Conservation (phyloP, 2,888 invertebrate genomes). For the Ametastegia equiseti region DNA sequence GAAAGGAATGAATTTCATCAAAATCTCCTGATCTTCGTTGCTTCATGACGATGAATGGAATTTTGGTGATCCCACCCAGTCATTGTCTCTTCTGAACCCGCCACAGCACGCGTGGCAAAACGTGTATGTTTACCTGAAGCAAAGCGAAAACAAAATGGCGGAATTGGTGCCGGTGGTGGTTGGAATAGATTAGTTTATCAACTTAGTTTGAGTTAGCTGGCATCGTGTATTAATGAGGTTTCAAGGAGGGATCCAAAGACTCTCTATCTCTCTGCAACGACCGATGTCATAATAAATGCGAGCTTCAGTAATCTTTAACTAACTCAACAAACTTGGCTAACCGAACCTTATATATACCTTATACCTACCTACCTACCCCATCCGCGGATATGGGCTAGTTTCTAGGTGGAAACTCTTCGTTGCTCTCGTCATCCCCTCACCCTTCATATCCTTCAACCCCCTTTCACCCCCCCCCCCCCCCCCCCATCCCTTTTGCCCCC, state of each 20-base stretch:
- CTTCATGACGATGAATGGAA: too few relatives aligned
- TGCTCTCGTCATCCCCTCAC: too few relatives aligned
- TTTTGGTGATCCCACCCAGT: too few relatives aligned
- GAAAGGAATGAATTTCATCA: too few relatives aligned
- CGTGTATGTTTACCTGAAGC: background rate
- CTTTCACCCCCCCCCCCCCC: background rate
- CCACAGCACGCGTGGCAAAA: too few relatives aligned
- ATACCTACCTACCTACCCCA: too few relatives aligned
- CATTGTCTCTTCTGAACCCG: too few relatives aligned
- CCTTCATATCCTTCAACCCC: background rate
- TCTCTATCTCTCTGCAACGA: background rate
- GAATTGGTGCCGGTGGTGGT: background rate
- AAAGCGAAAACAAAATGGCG: conserved; percentile 24
- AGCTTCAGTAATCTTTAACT: conserved; percentile 4
- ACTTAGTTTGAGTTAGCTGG: conserved; percentile 27
- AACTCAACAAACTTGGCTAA: conserved; percentile 26
- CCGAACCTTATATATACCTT: background rate
- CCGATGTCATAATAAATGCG: conserved; percentile 14
- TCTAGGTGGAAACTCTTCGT: background rate
- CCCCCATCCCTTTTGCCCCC: background rate
- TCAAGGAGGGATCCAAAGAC: background rate
- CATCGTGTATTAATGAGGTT: conserved; percentile 35
- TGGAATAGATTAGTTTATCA: conserved; percentile 31
- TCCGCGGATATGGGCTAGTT: background rate
- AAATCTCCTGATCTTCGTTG: too few relatives aligned